These are phyloP conservation scores for Orthonyx spaldingii DNA, from an alignment of 2,113 vertebrate genomes.

Conservation along the genomic window DNA sequence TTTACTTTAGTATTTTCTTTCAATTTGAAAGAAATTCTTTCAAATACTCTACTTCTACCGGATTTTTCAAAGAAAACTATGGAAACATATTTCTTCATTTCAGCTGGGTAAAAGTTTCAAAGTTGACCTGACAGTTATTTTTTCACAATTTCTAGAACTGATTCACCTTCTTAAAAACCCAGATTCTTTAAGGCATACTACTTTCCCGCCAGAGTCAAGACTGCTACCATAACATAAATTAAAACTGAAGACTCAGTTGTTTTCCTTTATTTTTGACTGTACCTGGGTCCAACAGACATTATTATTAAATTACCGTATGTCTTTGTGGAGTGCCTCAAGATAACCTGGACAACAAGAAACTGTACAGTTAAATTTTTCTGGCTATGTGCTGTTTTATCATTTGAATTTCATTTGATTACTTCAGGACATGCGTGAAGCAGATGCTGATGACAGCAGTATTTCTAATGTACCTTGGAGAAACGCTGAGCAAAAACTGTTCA, in stretches of 20 bases:
- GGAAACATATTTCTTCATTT: neutral
- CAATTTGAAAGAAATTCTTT: neutral
- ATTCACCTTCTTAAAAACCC: neutral
- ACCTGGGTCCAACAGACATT: neutral
- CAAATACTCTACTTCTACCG: neutral
- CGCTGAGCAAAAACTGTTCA: neutral
- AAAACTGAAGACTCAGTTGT: neutral
- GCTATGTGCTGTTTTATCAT: neutral
- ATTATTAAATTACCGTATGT: neutral
- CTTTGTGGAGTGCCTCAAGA: neutral
- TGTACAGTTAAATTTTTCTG: neutral
- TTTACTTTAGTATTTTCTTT: neutral
- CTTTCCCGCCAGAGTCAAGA: neutral
- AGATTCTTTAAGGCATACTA: neutral
- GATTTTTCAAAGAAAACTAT: neutral
- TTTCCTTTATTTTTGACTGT: neutral
- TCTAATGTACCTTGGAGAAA: neutral
- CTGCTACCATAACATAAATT: neutral
- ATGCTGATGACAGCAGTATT: neutral
- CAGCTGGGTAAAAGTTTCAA: neutral
- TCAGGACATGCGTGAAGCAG: neutral
- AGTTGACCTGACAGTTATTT: neutral
- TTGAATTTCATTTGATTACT: neutral
- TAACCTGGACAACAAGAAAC: neutral
- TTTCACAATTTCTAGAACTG: neutral